Percentiles rank a stretch among this genome's conserved stretches.
Evolutionary conservation across 2,888 invertebrate species (phyloP).

Genomic region (Horisme vitalbata): DNA sequence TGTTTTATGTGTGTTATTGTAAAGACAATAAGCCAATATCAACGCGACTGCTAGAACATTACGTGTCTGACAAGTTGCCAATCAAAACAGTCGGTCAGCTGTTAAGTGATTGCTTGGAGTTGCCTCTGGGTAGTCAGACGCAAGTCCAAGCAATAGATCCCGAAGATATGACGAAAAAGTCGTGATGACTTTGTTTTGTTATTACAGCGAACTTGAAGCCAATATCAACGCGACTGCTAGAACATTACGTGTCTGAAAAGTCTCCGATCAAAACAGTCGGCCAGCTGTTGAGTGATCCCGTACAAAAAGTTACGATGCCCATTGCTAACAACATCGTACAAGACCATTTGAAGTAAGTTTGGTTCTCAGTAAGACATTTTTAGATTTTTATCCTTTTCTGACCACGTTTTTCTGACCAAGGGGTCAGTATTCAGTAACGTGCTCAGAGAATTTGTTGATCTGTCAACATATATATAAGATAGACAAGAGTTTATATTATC

Average conservation of each 20-base stretch:
- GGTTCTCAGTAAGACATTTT: too few species aligned
- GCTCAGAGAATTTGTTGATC: too few species aligned
- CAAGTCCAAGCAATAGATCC: too few species aligned
- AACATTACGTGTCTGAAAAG: slow-evolving; percentile 69
- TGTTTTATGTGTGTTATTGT: too few species aligned
- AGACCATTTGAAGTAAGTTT: slow-evolving; percentile 75
- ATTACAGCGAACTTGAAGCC: slow-evolving; percentile 70
- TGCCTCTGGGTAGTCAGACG: too few species aligned
- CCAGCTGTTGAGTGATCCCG: slow-evolving; percentile 69
- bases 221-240: slow-evolving; percentile 62
- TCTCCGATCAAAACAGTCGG: slow-evolving; percentile 74
- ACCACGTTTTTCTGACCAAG: too few species aligned
- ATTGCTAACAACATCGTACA: slow-evolving; percentile 71
- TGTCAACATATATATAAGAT: too few species aligned
- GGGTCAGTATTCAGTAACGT: too few species aligned
- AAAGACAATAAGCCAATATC: slow-evolving; percentile 73
- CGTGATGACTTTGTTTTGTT: neutral
- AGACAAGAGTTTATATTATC: too few species aligned
- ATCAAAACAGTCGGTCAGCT: slow-evolving; percentile 72
- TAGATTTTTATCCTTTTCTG: too few species aligned
- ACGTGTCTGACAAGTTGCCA: slow-evolving; percentile 72
- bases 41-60: slow-evolving; percentile 62
- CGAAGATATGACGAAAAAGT: neutral
- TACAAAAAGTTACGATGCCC: slow-evolving; percentile 62
- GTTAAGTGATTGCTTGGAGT: slow-evolving; percentile 67